Percentiles rank a stretch among this genome's conserved stretches.
Conservation (phyloP, 2,888 invertebrate species). For the Cheilosia impressa region DNA sequence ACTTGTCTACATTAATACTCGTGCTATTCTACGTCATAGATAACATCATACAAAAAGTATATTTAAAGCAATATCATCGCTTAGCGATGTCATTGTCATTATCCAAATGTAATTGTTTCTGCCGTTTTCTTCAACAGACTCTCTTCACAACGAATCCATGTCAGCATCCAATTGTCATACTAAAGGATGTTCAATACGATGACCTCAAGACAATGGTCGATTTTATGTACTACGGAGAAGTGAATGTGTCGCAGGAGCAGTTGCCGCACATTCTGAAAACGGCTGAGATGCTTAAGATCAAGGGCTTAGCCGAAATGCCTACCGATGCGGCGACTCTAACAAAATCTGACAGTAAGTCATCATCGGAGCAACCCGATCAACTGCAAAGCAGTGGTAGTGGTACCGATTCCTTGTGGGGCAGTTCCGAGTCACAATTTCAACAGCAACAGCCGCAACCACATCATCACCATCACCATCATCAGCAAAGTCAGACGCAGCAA, state of each 20-base stretch:
- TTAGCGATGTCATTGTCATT: neutral
- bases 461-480: conserved; percentile 87
- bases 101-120: neutral
- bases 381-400: conserved; percentile 80
- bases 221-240: conserved; percentile 97
- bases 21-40: conserved; percentile 17
- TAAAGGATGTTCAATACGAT: conserved; percentile 94
- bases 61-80: neutral
- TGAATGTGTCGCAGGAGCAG: conserved; percentile 95
- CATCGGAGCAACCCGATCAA: conserved; percentile 84
- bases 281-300: conserved; percentile 93
- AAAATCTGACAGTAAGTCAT: conserved; percentile 87
- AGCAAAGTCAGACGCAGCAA: conserved; percentile 86
- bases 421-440: conserved; percentile 84
- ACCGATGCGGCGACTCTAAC: conserved; percentile 90
- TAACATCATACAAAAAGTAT: neutral
- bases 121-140: conserved; percentile 85
- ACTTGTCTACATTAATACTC: neutral
- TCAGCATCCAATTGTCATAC: conserved; percentile 94
- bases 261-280: conserved; percentile 91
- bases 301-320: conserved; percentile 94
- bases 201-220: conserved; percentile 95
- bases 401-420: conserved; percentile 85
- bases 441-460: conserved; percentile 86
- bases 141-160: conserved; percentile 94